These are phyloP conservation scores for Tragelaphus eurycerus DNA, from an alignment of 2,797 vertebrate genomes.

Conservation along the genomic window DNA sequence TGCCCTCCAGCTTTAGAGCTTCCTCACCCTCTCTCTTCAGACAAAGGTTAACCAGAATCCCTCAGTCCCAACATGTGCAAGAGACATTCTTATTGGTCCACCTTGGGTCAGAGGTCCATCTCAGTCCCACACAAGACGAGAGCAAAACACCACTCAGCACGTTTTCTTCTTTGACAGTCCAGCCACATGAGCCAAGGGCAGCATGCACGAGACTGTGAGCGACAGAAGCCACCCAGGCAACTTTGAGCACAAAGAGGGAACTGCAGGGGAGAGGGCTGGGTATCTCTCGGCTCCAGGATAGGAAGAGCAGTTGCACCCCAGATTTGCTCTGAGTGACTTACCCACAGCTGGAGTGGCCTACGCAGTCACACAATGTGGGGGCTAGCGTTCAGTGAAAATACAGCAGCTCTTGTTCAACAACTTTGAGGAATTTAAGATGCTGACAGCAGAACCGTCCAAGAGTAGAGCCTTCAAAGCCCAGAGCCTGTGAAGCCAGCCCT, in stretches of 20 bases:
- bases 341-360: no score
- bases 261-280: fast-evolving
- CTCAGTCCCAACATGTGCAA: neutral
- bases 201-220: neutral
- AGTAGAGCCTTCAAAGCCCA: neutral
- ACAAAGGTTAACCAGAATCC: neutral
- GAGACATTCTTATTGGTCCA: neutral
- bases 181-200: neutral
- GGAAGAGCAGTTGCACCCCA: neutral
- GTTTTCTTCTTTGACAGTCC: neutral
- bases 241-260: neutral
- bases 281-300: neutral
- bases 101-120: neutral
- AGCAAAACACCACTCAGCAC: neutral
- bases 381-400: neutral
- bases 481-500: neutral
- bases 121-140: neutral
- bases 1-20: neutral
- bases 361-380: neutral
- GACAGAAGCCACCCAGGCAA: neutral
- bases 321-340: neutral
- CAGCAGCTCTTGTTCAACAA: neutral
- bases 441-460: neutral
- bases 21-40: neutral
- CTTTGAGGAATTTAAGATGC: neutral